Base-by-base conservation (phyloP, 2,888 invertebrate genomes). In the Coelopa pilipes region DNA sequence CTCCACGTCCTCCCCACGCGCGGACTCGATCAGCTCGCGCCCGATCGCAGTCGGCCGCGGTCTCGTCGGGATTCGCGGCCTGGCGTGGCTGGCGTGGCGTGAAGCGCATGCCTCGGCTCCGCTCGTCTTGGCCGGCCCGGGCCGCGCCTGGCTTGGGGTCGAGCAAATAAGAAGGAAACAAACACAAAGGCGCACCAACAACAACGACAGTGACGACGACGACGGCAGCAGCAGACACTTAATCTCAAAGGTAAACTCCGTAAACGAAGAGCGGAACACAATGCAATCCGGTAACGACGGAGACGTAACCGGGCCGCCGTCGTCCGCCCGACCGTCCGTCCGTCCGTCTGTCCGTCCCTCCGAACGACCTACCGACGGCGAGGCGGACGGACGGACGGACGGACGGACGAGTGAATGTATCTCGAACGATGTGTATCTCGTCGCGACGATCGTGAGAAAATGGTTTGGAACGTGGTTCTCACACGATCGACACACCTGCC, bases 401-500 rank as follows among this genome's bases (percentile, higher is more conserved):
- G 19, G 21, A 49, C 67, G 45, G 19, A 53, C 13, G 62, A 59
- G 62, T 62, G 62, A 62, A 62, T 62, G 62, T 62, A 62, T 34
- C 62, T 62, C 62, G 62, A 62, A 70, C 60, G 70, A 71, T 70
- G 57, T 62, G 76, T 85, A 85, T 85, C 85, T 82, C 83, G 82
- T 85, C 34, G 82, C 85, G 83, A 86, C 85, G 87, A 87, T 87
- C 87, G 87, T 87, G 87, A 87, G 87, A 87, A 87, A 87, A 87
- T 87, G 86, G 85, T 87, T 87, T 87, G 87, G 87, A 87, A 87
- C 87, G 87, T 87, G 87, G 87, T 87, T 87, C 87, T 87, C 87
- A 87, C 87, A 87, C 87, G 87, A 87, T 87, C 87, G 87, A 87
- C 87, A 87, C 87, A 87, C 87, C 87, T 87, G 87, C 87, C 87